Base-by-base conservation (phyloP, 2,888 invertebrate genomes). In the Cyclophora punctaria region DNA sequence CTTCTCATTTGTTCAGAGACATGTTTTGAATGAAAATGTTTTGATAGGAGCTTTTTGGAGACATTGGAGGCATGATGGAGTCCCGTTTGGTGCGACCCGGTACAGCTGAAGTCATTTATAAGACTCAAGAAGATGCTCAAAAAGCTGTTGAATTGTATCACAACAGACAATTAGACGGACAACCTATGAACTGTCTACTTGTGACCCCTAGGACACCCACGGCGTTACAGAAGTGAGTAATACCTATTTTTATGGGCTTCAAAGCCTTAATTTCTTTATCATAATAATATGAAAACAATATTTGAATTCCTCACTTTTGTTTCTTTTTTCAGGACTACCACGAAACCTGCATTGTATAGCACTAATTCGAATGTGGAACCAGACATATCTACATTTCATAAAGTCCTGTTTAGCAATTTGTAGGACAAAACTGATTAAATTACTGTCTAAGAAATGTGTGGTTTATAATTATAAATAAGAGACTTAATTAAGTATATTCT, bases 121-220 rank as follows among this genome's bases (percentile, higher is more conserved):
- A 94, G 69, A 93, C 92, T 45, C 89, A 94, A 60, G 93, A 94
- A 62, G 96, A 97, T 80, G 98, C 98, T 37, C 93, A 95, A 66
- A 93, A 93, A 76, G 97, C 98, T 2, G 96, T 97, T 3, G 96
- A 97, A 66, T 93, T 96, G 49, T 98, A 98, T 83, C 97, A 98
- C 76, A 97, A 97, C 78, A 89, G 98, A 48, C 96, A 97, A 72
- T 85, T 98, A 44, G 98, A 98, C 85, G 97, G 97, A 1, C 95
- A 96, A 71, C 96, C 96, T 3, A 97, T 97, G 97, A 96, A 95
- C 75, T 96, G 96, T 74, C 90, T 96, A 49, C 89, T 96, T 57
- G 95, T 96, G 4, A 94, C 95, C 71, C 94, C 95, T 44, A 89
- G 94, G 6, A 58, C 80, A 44, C 68, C 75, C 34, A 53, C 73